Base-by-base conservation (phyloP, 2,113 vertebrate genomes). In the Tamias sibiricus region DNA sequence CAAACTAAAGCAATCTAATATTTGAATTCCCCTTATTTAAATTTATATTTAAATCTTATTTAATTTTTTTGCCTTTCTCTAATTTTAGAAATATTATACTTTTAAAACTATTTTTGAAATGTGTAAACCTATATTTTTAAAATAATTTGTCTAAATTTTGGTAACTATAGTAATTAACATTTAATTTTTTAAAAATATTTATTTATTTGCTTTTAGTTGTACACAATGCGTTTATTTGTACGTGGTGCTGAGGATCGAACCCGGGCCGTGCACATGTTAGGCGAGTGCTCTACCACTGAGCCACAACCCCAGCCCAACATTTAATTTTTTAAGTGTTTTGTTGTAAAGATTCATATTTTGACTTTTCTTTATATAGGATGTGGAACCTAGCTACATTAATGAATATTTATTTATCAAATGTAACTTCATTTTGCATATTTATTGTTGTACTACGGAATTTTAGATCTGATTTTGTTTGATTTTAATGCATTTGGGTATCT, bases 391-490 rank as follows among this genome's bases (percentile, higher is more conserved):
- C 40, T 77, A 28, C 11, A 17, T 37, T 86, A 24, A 87, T 68
- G 37, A 83, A 90, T 92, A 79, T 74, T 89, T 92, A 79, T 74
- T 89, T 92, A 87, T 57, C 19, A 82, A 72, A 42, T 59, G 4
- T 62, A 82, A 89, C 88, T 96, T 77, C 85, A 95, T 81, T 96
- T 92, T 92, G 19, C 77, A 68, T 94, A 84, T 62, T 94, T 92
- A 91, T 83, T 95, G 22, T 59, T 62, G 6, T 91, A 64, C n/a
- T 87, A 59, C 16, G 90, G 28, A 80, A 47, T 80, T 20, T 76
- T 93, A 72, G 24, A 81, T 79, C 13, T 4, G 74, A 8, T 79
- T 32, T 93, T 79, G 4, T 35, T 90, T 95, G 35, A 80, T 96
- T 92, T 96, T 92, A 52, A 72, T 97, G 57, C 14, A 74, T 92